A percentile compares a stretch with the other conserved stretches of the same genome.
phyloP scores from a whole-genome alignment of 2,113 vertebrate genomes.

The Notarius lentiginosus region DNA sequence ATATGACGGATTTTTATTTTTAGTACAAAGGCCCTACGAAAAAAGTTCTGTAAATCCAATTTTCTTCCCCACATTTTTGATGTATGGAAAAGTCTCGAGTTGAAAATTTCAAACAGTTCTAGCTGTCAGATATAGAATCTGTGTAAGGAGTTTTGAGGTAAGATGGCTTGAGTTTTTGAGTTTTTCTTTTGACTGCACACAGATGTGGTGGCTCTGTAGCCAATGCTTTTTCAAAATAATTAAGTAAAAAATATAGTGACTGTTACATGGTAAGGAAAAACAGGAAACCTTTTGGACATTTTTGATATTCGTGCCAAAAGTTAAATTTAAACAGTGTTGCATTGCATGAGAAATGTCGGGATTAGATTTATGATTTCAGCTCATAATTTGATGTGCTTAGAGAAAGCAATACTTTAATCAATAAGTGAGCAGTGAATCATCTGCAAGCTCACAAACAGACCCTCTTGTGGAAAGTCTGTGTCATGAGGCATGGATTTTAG shows the following conservation, averaged over 20 bases:
- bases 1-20: neutral
- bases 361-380: constrained; percentile 26
- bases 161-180: constrained; percentile 8
- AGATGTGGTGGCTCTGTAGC: constrained; percentile 60
- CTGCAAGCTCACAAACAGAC: constrained; percentile 27
- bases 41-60: neutral
- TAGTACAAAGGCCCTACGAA: too few species aligned
- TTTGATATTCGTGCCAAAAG: constrained; percentile 41
- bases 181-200: constrained; percentile 55
- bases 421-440: constrained; percentile 46
- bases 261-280: constrained; percentile 48
- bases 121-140: constrained; percentile 6
- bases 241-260: constrained; percentile 53
- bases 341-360: constrained; percentile 27
- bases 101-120: neutral
- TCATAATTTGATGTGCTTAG: constrained; percentile 47
- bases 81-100: neutral
- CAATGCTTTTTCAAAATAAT: constrained; percentile 40
- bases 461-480: constrained; percentile 57
- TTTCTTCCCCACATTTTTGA: neutral
- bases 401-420: constrained; percentile 63
- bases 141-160: constrained; percentile 7
- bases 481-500: constrained; percentile 45
- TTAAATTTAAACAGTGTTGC: constrained; percentile 47
- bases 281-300: constrained; percentile 53